phyloP scores from a whole-genome alignment of 2,113 vertebrate species.

The Guaruba guarouba region DNA sequence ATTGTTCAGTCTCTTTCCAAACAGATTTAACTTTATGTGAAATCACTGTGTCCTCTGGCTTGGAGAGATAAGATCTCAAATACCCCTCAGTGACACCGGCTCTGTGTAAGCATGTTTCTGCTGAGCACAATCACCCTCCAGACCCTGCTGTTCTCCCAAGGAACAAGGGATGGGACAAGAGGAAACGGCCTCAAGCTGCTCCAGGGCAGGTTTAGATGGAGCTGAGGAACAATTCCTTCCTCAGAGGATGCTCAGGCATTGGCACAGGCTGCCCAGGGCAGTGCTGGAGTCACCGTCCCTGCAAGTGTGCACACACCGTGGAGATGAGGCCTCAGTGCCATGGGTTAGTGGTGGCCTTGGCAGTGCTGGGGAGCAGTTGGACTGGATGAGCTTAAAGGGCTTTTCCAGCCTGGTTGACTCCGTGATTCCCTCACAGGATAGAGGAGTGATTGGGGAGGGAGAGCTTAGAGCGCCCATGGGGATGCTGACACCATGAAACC shows the following conservation, averaged over 20 bases:
- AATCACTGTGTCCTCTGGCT: not conserved
- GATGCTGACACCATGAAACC: not conserved
- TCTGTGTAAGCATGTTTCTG: accelerated
- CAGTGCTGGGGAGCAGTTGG: not conserved
- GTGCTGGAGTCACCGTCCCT: too few species aligned
- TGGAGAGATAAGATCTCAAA: not conserved
- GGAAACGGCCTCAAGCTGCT: not conserved
- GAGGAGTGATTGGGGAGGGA: not conserved
- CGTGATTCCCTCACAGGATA: not conserved
- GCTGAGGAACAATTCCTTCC: not conserved
- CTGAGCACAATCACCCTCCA: not conserved
- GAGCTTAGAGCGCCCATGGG: accelerated
- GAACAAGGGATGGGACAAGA: not conserved
- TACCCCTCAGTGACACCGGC: accelerated
- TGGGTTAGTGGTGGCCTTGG: not conserved
- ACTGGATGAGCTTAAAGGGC: not conserved
- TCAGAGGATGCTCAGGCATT: too few species aligned
- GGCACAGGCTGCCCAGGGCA: too few species aligned
- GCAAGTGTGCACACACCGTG: too few species aligned
- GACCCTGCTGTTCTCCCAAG: not conserved
- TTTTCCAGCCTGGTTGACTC: not conserved
- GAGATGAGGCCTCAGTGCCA: too few species aligned
- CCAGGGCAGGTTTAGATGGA: not conserved
- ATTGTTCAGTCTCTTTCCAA: not conserved
- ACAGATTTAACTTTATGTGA: not conserved